phyloP scores from a whole-genome alignment of 2,888 invertebrate species.

The Venusia cambrica region DNA sequence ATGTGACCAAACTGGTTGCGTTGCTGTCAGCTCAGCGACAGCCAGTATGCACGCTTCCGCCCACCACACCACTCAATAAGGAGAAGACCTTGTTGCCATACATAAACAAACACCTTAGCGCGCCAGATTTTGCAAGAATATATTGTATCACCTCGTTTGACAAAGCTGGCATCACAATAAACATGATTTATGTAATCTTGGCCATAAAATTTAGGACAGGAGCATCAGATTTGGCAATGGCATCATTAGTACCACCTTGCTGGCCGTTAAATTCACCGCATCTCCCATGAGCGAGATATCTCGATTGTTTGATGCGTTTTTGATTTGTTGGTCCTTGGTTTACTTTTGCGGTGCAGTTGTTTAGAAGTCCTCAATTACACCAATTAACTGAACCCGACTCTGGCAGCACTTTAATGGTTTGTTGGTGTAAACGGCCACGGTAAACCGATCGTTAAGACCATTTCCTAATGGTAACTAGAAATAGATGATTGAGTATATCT shows the following conservation, averaged over 20 bases:
- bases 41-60: constrained; percentile 68
- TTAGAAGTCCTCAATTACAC: constrained; percentile 26
- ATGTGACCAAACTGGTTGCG: constrained; percentile 39
- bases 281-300: constrained; percentile 37
- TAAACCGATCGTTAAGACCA: constrained; percentile 28
- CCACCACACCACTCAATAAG: constrained; percentile 56
- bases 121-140: constrained; percentile 49
- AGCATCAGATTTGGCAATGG: constrained; percentile 43
- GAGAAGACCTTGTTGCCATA: constrained; percentile 62
- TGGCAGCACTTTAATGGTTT: constrained; percentile 16
- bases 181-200: too few relatives aligned
- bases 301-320: constrained; percentile 55
- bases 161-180: too few relatives aligned
- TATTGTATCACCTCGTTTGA: constrained; percentile 40
- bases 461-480: constrained; percentile 30
- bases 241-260: constrained; percentile 44
- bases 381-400: constrained; percentile 22
- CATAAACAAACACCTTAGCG: constrained; percentile 56
- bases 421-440: constrained; percentile 12
- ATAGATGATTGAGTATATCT: constrained; percentile 12
- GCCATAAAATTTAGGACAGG: too few relatives aligned
- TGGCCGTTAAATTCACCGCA: constrained; percentile 49
- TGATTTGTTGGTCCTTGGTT: constrained; percentile 54
- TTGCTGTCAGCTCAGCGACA: constrained; percentile 36
- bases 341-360: constrained; percentile 30